Evolutionary conservation across 2,888 invertebrate genomes (phyloP), one percentile per base, ranked within the genome.

Genomic region (Nebria brevicollis): DNA sequence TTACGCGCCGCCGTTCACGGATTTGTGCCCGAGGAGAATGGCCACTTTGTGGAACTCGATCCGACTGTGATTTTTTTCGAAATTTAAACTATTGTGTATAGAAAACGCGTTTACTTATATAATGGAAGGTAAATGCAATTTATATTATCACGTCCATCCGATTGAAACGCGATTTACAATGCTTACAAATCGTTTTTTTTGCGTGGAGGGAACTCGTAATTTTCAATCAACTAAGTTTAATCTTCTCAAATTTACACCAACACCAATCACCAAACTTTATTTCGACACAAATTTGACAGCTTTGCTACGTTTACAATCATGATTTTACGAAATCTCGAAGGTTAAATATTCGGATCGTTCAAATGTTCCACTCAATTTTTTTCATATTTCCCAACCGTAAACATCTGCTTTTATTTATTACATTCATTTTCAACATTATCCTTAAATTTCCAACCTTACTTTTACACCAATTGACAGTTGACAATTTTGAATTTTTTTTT

Each of bases 81-180:
- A 54, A 54, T 54, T 54, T 54, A 11, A 54, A 54, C 54, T 54
- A 54, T 8, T 54, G 54, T 54, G 13, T 54, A 54, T 13, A 54
- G 54, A 54, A 54, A 54, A 11, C 54, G 54, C 13, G 54, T 54
- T 54, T 54, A 11, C 13, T 54, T 13, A 85, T 87, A 88, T 86
- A 84, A 88, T 88, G 88, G 89, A 88, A 89, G 88, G 88, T 89
- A 89, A 88, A 86, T 72, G 7, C 11, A 54, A 75, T 75, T 75
- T 54, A 54, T 54, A 54, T 54, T 54, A 54, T 13, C 54, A 54
- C 4, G 13, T 54, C 54, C 54, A 54, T 8, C 54, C 54, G 34
- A 34, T 1, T 34, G 34, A 34, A 34, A 34, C 34, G 0, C 5
- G 34, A 34, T 4, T 34, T 34, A 34, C 34, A 34, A 34, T 4